phyloP scores from a whole-genome alignment of 1,140 invertebrate species.

The Calliopsis andreniformis region DNA sequence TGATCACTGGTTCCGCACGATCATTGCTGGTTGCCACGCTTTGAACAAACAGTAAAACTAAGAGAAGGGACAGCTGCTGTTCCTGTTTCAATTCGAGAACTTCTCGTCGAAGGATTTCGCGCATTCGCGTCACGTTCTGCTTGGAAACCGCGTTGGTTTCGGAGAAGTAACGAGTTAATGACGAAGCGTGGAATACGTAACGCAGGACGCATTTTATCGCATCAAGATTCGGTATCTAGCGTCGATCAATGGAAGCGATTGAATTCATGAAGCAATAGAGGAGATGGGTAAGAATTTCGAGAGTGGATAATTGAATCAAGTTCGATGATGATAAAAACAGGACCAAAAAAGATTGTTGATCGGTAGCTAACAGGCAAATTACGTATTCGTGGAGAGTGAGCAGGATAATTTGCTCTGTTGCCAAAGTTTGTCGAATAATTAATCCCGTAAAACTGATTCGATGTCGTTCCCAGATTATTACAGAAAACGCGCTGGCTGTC shows the following conservation, averaged over 20 bases:
- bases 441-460: constrained; percentile 10
- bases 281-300: neutral
- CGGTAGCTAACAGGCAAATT: neutral
- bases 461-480: neutral
- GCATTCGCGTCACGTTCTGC: constrained; percentile 17
- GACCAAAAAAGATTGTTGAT: neutral
- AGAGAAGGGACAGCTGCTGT: constrained; percentile 34
- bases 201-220: neutral
- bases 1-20: constrained; percentile 38
- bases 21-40: constrained; percentile 58
- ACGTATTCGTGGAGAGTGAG: neutral
- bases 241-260: neutral
- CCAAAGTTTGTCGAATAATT: neutral
- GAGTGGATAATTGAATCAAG: neutral
- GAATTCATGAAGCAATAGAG: too few species aligned
- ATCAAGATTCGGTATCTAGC: too few species aligned
- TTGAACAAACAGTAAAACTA: constrained; percentile 72
- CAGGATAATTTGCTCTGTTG: neutral
- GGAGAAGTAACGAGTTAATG: neutral
- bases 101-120: neutral
- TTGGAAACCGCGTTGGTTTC: constrained; percentile 8
- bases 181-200: neutral
- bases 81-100: neutral
- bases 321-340: neutral
- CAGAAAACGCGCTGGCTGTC: neutral